Evolutionary conservation across 2,888 invertebrate genomes (phyloP), one percentile per base, ranked within the genome.

Genomic region (Litoditis marina): DNA sequence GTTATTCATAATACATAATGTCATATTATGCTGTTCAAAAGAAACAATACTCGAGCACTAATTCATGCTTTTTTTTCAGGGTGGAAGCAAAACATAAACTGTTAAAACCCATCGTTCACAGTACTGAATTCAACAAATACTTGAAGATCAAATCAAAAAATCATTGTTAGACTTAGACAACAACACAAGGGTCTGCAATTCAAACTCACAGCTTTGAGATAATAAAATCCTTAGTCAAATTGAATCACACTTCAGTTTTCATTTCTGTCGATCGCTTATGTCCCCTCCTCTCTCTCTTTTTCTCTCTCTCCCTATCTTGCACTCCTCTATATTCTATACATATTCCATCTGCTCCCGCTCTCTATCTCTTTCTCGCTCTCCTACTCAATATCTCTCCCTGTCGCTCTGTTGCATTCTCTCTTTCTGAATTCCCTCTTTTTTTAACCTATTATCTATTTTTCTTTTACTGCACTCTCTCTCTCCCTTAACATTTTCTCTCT

Each of bases 71-170:
- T n/a, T n/a, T n/a, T n/a, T n/a, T n/a, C n/a, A n/a, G n/a, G n/a
- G n/a, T n/a, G n/a, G n/a, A n/a, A n/a, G n/a, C n/a, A n/a, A n/a
- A n/a, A n/a, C n/a, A n/a, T n/a, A n/a, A n/a, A n/a, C n/a, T n/a
- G n/a, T 25, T n/a, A 52, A 16, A 52, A 13, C 11, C 19, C 22
- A 25, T 8, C 4, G 11, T 2, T 63, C 66, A 31, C 66, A 69
- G 69, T 69, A 69, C 61, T 69, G 69, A n/a, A n/a, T n/a, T n/a
- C n/a, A n/a, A n/a, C n/a, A n/a, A 66, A 3, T 69, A 69, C 44
- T 11, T 69, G 60, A n/a, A n/a, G n/a, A n/a, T n/a, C n/a, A n/a
- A n/a, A n/a, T n/a, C n/a, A n/a, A n/a, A n/a, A n/a, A n/a, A n/a
- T n/a, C n/a, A n/a, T n/a, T n/a, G n/a, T n/a, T n/a, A n/a, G n/a